Evolutionary conservation across 2,888 invertebrate species (phyloP).

Genomic region (Chymomyza amoena): DNA sequence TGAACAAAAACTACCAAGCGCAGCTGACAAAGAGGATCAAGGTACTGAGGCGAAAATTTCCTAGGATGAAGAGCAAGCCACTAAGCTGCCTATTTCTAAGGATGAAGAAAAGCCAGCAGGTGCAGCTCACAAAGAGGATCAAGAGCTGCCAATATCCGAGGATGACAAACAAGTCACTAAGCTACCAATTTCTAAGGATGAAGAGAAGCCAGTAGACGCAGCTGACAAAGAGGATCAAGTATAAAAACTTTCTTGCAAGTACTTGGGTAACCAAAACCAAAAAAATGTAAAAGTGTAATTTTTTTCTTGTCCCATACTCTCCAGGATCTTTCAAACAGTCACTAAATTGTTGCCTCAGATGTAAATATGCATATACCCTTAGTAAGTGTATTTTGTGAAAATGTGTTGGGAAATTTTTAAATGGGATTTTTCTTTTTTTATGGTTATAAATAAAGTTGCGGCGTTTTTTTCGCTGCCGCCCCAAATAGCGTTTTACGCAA

Average conservation of each 20-base stretch:
- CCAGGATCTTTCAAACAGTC: no score
- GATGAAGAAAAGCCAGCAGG: conserved; percentile 9
- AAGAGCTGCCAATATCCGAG: conserved; percentile 3
- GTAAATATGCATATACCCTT: neutral
- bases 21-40: conserved; percentile 24
- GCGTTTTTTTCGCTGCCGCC: neutral
- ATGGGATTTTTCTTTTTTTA: neutral
- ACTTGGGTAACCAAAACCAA: no score
- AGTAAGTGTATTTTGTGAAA: neutral
- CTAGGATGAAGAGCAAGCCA: conserved; percentile 18
- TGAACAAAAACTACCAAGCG: conserved; percentile 1
- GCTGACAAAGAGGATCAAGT: conserved; percentile 14
- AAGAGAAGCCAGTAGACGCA: conserved; percentile 12
- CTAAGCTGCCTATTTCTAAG: conserved; percentile 1
- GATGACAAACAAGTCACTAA: conserved; percentile 3
- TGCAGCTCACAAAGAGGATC: conserved; percentile 22
- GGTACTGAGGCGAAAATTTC: neutral
- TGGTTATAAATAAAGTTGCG: neutral
- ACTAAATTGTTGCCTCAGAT: neutral
- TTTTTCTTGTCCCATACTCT: no score
- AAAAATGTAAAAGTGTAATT: no score
- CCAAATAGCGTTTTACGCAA: neutral
- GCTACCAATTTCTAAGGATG: neutral
- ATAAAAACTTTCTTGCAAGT: no score
- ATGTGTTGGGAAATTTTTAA: neutral